Conservation (phyloP, 2,888 invertebrate species). For the Standfussiana lucernea region DNA sequence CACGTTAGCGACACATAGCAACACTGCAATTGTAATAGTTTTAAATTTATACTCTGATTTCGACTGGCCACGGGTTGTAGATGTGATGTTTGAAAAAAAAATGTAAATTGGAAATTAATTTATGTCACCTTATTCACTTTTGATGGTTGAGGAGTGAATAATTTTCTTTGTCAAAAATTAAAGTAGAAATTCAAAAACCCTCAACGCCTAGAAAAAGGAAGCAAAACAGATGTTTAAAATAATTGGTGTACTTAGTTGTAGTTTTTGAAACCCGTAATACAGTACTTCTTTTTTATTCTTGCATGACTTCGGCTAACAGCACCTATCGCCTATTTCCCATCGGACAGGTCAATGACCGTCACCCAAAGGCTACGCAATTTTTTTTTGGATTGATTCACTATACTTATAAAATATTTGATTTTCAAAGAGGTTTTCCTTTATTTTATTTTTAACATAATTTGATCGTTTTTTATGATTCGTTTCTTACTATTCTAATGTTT, state of each 20-base stretch:
- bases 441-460: background rate
- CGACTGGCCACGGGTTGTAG: slow-evolving; percentile 67
- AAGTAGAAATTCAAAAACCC: background rate
- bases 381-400: background rate
- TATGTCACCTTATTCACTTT: background rate
- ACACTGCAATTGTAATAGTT: slow-evolving; percentile 85
- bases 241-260: slow-evolving; percentile 2
- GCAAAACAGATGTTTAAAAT: background rate
- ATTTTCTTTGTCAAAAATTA: background rate
- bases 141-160: background rate
- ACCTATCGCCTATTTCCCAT: background rate
- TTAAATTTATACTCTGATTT: slow-evolving; percentile 70
- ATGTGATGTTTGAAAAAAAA: slow-evolving; percentile 60
- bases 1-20: slow-evolving; percentile 68
- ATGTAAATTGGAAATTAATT: no score
- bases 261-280: background rate
- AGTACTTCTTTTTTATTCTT: background rate
- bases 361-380: background rate
- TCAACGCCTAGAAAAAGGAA: background rate
- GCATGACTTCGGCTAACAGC: background rate
- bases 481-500: background rate
- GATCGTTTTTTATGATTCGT: background rate
- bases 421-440: background rate
- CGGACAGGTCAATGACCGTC: background rate
- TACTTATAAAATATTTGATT: background rate